Conservation (phyloP, 2,113 vertebrate species). For the Haemorhous mexicanus region DNA sequence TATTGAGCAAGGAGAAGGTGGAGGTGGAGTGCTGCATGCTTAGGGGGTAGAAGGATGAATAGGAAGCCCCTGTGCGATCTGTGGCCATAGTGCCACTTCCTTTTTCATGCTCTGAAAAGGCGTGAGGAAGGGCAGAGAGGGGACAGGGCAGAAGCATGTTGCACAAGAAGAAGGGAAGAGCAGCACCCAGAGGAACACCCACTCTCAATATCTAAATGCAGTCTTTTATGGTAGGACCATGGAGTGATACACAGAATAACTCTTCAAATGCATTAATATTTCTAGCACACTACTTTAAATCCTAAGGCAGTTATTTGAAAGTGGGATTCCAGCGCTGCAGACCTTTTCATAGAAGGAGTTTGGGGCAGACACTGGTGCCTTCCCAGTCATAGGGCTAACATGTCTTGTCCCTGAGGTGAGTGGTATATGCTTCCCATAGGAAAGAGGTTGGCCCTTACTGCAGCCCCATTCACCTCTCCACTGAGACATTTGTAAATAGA, state of each 20-base stretch:
- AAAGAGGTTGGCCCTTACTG: background rate
- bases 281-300: background rate
- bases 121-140: background rate
- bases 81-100: background rate
- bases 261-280: background rate
- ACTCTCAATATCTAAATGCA: background rate
- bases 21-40: background rate
- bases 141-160: background rate
- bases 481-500: background rate
- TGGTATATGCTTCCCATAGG: background rate
- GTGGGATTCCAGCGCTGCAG: background rate
- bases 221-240: background rate
- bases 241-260: background rate
- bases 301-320: background rate
- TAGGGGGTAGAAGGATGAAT: background rate
- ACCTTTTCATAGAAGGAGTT: background rate
- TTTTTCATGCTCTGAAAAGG: background rate
- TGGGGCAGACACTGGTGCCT: background rate
- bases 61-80: background rate
- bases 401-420: background rate
- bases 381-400: background rate
- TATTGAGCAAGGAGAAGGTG: constrained; percentile 5
- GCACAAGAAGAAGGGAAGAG: background rate
- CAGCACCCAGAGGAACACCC: background rate
- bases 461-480: accelerated